Base-by-base conservation (phyloP, 2,113 vertebrate species). In the Chiloscyllium plagiosum region DNA sequence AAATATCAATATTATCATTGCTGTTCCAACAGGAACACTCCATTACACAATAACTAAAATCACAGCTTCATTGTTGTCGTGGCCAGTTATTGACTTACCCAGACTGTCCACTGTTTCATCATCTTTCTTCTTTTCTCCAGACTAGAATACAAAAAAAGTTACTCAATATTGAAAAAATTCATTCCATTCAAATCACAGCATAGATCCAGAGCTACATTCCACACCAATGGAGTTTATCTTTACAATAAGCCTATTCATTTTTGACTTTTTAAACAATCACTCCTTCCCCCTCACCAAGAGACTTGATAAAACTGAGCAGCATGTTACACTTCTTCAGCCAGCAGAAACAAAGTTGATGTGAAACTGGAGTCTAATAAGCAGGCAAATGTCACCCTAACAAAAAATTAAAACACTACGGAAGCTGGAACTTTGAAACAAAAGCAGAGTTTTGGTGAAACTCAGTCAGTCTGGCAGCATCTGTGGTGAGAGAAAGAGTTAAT, bases 81-180 rank as follows among this genome's bases (percentile, higher is more conserved):
- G 42, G 29, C 33, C 56, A 33, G 15, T 26, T 61, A 96, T 17
- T 50, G 50, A 7, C 24, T 98, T 97, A 99, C 99, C 99, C 96
- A 99, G 97, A 96, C 99, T 99, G 97, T 99, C 99, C 42, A 99
- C 99, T 1, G 99, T 99, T 97, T 99, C 99, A 95, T 99, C 99
- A 76, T 99, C 99, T 89, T 99, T 99, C 97, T 99, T 99, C 97
- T 99, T 99, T 97, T 99, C 99, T 19, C 99, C 99, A 8, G 99
- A 99, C 99, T 99, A 96, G 96, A 96, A 65, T 95, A 97, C 96
- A 20, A 95, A 66, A 87, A 96, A 85, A 96, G 68, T 83, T 22
- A 83, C 76, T 80, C 80, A 95, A 7, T 0, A 89, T 15, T 90
- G 33, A 92, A 65, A n/a, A 72, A 42, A 8, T 70, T 70, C 47